Evolutionary conservation across 1,140 invertebrate genomes (phyloP).

Genomic region (Metaphire vulgaris): DNA sequence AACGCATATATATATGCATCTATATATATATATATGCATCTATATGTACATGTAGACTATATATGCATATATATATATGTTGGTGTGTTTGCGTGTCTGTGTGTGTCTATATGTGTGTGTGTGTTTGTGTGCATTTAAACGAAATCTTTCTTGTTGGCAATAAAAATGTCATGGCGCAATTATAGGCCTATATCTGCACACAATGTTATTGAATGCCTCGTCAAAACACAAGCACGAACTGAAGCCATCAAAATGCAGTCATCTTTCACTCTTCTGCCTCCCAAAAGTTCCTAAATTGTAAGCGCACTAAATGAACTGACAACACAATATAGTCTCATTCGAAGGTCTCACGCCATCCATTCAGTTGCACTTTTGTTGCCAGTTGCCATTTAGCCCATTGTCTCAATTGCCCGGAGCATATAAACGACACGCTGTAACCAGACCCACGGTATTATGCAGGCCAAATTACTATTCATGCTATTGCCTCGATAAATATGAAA

Average conservation of each 20-base stretch:
- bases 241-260: neutral
- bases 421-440: too few species aligned
- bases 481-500: too few species aligned
- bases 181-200: neutral
- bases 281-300: neutral
- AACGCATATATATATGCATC: neutral
- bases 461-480: too few species aligned
- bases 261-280: neutral
- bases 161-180: neutral
- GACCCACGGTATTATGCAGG: too few species aligned
- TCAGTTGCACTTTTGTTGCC: too few species aligned
- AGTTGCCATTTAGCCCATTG: too few species aligned
- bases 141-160: too few species aligned
- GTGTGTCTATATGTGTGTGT: neutral
- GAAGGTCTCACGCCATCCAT: too few species aligned
- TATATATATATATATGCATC: neutral
- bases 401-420: too few species aligned
- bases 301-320: neutral
- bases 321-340: too few species aligned
- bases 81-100: neutral
- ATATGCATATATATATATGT: neutral
- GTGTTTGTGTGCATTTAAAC: neutral
- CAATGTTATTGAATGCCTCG: neutral
- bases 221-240: neutral
- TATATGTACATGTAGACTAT: neutral